Evolutionary conservation across 2,888 invertebrate genomes (phyloP), one percentile per base, ranked within the genome.

Genomic region (Aspidapion aeneum): DNA sequence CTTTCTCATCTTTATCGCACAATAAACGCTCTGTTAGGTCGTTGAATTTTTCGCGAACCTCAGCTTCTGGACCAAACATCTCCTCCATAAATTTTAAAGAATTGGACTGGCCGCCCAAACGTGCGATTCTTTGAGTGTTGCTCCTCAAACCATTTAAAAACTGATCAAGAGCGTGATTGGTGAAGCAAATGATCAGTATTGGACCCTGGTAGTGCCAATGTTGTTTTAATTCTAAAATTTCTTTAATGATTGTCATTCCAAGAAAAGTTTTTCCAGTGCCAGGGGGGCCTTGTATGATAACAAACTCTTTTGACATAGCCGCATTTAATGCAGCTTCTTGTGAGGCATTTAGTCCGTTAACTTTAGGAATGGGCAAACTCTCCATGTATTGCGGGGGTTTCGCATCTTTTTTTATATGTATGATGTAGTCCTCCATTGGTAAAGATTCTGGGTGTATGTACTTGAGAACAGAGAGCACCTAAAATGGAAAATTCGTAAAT

Each of bases 81-180:
- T 35, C 5, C 12, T 35, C 35, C 12, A 35, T 35, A n/a, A n/a
- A n/a, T 3, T 35, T 12, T 12, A 35, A 12, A 3, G 12, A 35
- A 35, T 87, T 87, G 1, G 88, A 86, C 72, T 89, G 88, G 21
- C 87, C 85, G 0, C 93, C 92, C 61, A 93, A 81, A 63, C 92
- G 82, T 1, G 91, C 81, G 63, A 93, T 82, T 63, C 82, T 82
- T 0, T 82, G 73, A 0, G 89, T 89, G 1, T 84, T 79, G 21
- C 77, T 72, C 0, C 87, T 73, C 12, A 91, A 80, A 9, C 89
- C 90, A 75, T 91, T 88, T 48, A 94, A 78, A 75, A 94, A 94
- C 75, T 94, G 93, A 80, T 94, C 94, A 52, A 95, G 79, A 3
- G 94, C 93, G 75, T 93, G 92, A 80, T 95, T 94, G 5, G 93